Base-by-base conservation (phyloP, 37 sponge, comb jelly and placozoan genomes). In the Oscarella lobularis region DNA sequence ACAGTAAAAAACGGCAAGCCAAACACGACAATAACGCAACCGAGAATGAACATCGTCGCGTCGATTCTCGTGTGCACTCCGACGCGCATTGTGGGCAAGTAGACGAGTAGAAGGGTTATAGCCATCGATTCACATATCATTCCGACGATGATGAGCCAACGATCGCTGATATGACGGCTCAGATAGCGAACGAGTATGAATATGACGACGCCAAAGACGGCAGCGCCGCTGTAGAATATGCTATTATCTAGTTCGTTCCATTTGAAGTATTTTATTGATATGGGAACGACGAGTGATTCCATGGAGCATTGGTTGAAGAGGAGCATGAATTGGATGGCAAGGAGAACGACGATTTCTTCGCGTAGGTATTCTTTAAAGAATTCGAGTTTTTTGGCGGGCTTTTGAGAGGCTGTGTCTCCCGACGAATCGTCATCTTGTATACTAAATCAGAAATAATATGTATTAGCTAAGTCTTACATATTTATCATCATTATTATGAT, bases 281-380 rank as follows among this genome's bases (percentile, higher is more conserved):
- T 74, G 9, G 94, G 94, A 6, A 92, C 89, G 5, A 89, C 39
- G 66, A 89, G 79, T 1, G 89, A 76, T 85, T 92, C 94, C 14
- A 89, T 67, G 32, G 81, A 40, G 2, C 79, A 80, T 36, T 92
- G 94, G 38, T 81, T 92, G 75, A 89, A 92, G 66, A 92, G 66
- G 0, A 82, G 83, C 0, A 89, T 55, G 34, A 90, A 89, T 0
- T 82, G 77, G 2, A 84, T 37, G 29, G 82, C 78, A 2, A 92
- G 74, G 38, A 92, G 74, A 0, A 86, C 76, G 33, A 89, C 72
- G 20, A 83, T 78, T 66, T 92, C 89, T 66, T 92, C 87, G 30
- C 84, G 68, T 31, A 90, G 1, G 3, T 82, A 34, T 36, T 83
- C 82, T 37, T 27, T 38, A 3, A 85, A 5, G 39, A 30, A 79